Conservation (phyloP, 2,797 vertebrate species). For the Percopsis omiscomaycus region DNA sequence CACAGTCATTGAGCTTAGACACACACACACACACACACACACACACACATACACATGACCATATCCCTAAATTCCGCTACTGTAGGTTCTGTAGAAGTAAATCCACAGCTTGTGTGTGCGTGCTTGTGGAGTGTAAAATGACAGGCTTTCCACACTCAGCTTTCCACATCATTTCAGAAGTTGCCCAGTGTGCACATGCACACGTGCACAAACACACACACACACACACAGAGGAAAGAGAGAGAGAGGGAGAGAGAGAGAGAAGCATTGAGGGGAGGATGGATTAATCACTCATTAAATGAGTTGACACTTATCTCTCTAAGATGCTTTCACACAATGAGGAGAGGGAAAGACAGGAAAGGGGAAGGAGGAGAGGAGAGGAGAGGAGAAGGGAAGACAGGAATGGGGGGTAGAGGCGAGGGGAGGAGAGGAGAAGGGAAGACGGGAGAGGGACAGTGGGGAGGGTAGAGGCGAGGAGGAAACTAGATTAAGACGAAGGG, state of each 20-base stretch:
- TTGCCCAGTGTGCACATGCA: background rate
- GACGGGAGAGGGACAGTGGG: background rate
- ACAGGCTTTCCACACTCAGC: slow-evolving; percentile 47
- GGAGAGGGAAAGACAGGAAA: slow-evolving; percentile 13
- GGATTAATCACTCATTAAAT: slow-evolving; percentile 70
- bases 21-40: slow-evolving; percentile 14
- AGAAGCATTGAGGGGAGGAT: slow-evolving; percentile 42
- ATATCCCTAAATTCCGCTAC: background rate
- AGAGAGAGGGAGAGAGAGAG: background rate
- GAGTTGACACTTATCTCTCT: slow-evolving; percentile 65
- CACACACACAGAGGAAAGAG: slow-evolving; percentile 9
- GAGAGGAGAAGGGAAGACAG: background rate
- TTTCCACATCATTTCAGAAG: slow-evolving; percentile 39
- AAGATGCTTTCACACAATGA: slow-evolving; percentile 60
- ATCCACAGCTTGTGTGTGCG: slow-evolving; percentile 18
- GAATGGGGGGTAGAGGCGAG: background rate
- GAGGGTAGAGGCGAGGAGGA: background rate
- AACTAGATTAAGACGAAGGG: background rate
- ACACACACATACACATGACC: background rate
- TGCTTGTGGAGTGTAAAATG: slow-evolving; percentile 43
- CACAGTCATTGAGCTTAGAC: slow-evolving; percentile 24
- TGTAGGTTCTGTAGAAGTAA: background rate
- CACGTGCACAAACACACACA: slow-evolving; percentile 1
- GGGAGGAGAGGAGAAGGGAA: background rate
- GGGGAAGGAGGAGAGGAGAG: background rate